These are phyloP conservation scores for Lasioglossum baleicum DNA, from an alignment of 1,140 invertebrate species.

Conservation along the genomic window DNA sequence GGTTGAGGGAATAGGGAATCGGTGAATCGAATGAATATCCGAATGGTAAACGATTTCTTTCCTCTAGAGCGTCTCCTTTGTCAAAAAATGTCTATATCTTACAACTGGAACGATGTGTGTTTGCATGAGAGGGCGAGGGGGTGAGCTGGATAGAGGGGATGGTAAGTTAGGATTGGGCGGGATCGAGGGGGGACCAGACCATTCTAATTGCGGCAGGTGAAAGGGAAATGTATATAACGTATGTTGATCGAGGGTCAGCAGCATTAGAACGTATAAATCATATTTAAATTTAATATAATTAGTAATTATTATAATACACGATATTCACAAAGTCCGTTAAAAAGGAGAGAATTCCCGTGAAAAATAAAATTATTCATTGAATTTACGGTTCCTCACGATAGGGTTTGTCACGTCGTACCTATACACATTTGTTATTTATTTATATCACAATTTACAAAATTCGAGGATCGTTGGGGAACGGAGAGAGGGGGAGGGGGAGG, in stretches of 20 bases:
- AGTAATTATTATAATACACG: constrained; percentile 80
- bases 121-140: neutral
- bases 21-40: constrained; percentile 28
- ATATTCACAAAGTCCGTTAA: constrained; percentile 79
- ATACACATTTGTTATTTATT: constrained; percentile 79
- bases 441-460: constrained; percentile 81
- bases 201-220: constrained; percentile 21
- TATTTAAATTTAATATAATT: constrained; percentile 79
- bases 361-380: constrained; percentile 72
- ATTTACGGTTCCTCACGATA: constrained; percentile 68
- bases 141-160: neutral
- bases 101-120: constrained; percentile 53
- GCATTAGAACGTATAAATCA: constrained; percentile 76
- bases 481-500: neutral
- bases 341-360: constrained; percentile 70
- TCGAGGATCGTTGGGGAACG: constrained; percentile 58
- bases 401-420: constrained; percentile 70
- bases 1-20: neutral
- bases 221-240: constrained; percentile 43
- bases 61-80: constrained; percentile 39
- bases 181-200: neutral
- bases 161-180: neutral
- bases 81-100: constrained; percentile 65
- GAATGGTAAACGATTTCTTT: constrained; percentile 52
- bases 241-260: constrained; percentile 60